Conservation (phyloP, 2,113 vertebrate species). For the Illadopsis cleaveri region DNA sequence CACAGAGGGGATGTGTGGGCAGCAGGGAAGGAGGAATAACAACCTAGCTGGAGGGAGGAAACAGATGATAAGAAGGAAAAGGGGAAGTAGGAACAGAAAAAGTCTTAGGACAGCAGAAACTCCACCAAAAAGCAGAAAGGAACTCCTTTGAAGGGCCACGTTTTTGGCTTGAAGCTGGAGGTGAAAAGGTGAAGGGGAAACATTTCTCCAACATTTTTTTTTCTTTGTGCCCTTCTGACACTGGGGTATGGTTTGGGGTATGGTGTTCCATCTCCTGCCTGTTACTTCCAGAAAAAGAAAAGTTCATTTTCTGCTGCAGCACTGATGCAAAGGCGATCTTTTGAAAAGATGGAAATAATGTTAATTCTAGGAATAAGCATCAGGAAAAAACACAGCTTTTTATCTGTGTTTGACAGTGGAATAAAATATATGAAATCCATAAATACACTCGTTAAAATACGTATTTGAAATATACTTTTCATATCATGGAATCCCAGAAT, state of each 20-base stretch:
- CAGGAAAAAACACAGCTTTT: background rate
- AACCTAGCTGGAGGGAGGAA: background rate
- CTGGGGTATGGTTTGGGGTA: background rate
- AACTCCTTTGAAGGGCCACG: background rate
- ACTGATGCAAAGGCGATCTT: background rate
- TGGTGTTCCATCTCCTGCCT: background rate
- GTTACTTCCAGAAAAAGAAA: background rate
- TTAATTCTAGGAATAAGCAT: background rate
- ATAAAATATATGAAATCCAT: background rate
- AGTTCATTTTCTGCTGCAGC: background rate
- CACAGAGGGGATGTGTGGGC: background rate
- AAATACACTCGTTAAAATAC: background rate
- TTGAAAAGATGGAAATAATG: background rate
- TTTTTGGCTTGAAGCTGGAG: background rate
- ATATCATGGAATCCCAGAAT: background rate
- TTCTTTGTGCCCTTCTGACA: background rate
- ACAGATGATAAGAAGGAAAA: background rate
- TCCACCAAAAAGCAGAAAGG: background rate
- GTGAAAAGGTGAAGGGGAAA: background rate
- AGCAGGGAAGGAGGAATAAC: background rate
- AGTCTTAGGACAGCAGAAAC: background rate
- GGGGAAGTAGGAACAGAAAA: conserved; percentile 9
- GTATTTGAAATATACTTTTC: background rate
- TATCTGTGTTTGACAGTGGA: background rate
- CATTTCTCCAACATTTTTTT: background rate